Evolutionary conservation across 2,888 invertebrate genomes (phyloP).

Genomic region (Seladonia tumulorum): DNA sequence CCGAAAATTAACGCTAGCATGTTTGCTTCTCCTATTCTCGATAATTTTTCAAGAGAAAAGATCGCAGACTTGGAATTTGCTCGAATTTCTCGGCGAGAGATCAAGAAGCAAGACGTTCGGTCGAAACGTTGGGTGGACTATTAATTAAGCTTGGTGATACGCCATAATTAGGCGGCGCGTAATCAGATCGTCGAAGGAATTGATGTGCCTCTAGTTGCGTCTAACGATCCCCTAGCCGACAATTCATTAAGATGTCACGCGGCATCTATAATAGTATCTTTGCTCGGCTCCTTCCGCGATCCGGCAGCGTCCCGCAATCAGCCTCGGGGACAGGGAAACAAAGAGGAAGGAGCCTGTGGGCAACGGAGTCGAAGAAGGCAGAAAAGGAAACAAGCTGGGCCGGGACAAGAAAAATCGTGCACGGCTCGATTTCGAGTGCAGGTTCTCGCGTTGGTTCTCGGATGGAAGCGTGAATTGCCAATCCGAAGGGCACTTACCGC

Average conservation of each 20-base stretch:
- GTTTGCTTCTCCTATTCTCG: too few relatives aligned
- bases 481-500: constrained; percentile 79
- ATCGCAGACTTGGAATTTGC: background rate
- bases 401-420: background rate
- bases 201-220: constrained; percentile 79
- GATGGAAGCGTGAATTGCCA: constrained; percentile 80
- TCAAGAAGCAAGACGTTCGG: constrained; percentile 33
- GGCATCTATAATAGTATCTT: constrained; percentile 15
- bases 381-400: background rate
- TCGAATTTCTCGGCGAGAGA: too few relatives aligned
- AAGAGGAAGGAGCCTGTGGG: background rate
- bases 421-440: background rate
- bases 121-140: constrained; percentile 69
- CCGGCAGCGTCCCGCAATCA: background rate
- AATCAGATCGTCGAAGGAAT: constrained; percentile 78
- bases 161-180: constrained; percentile 79
- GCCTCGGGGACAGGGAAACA: background rate
- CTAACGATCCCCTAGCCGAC: constrained; percentile 81
- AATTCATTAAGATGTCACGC: constrained; percentile 77
- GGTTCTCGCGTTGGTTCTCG: constrained; percentile 53
- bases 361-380: too few relatives aligned
- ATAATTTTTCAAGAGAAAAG: background rate
- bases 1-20: too few relatives aligned
- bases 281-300: constrained; percentile 18
- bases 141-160: constrained; percentile 81